Percentiles rank a stretch among this genome's conserved stretches.
These are phyloP conservation scores for Chymomyza amoena DNA, from an alignment of 2,888 invertebrate genomes.

Conservation along the genomic window DNA sequence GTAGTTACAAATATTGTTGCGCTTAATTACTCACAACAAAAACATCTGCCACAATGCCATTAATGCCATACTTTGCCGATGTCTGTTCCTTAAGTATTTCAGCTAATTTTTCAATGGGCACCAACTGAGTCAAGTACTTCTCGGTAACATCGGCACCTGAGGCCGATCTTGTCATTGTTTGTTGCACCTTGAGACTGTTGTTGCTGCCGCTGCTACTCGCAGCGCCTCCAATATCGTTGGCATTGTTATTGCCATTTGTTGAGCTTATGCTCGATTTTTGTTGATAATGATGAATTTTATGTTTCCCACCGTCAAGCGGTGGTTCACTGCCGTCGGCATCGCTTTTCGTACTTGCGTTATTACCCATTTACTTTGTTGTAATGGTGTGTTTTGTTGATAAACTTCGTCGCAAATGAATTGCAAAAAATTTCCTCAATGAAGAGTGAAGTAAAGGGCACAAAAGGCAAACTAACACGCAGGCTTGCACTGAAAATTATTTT, in stretches of 20 bases:
- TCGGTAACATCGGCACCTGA: constrained; percentile 85
- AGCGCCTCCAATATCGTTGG: constrained; percentile 27
- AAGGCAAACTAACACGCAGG: constrained; percentile 59
- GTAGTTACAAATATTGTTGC: background rate
- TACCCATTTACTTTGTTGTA: constrained; percentile 58
- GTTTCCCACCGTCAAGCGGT: constrained; percentile 60
- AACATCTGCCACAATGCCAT: constrained; percentile 84
- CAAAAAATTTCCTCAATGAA: constrained; percentile 44
- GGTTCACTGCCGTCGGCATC: constrained; percentile 64
- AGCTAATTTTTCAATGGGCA: constrained; percentile 87
- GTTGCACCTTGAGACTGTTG: constrained; percentile 62
- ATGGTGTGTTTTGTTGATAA: constrained; percentile 13
- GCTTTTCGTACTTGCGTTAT: constrained; percentile 62
- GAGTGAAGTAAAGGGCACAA: constrained; percentile 54
- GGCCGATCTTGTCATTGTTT: constrained; percentile 81
- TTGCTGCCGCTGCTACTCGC: constrained; percentile 39
- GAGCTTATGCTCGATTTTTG: constrained; percentile 37
- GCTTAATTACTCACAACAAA: constrained; percentile 72
- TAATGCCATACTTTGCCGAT: constrained; percentile 84
- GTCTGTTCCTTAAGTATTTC: constrained; percentile 86
- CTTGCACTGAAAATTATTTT: constrained; percentile 52
- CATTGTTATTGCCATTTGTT: constrained; percentile 40
- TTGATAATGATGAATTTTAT: constrained; percentile 38
- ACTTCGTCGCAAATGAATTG: constrained; percentile 67
- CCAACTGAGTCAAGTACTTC: constrained; percentile 82